These are phyloP conservation scores for Eurypyga helias DNA, from an alignment of 2,113 vertebrate genomes.

Conservation along the genomic window DNA sequence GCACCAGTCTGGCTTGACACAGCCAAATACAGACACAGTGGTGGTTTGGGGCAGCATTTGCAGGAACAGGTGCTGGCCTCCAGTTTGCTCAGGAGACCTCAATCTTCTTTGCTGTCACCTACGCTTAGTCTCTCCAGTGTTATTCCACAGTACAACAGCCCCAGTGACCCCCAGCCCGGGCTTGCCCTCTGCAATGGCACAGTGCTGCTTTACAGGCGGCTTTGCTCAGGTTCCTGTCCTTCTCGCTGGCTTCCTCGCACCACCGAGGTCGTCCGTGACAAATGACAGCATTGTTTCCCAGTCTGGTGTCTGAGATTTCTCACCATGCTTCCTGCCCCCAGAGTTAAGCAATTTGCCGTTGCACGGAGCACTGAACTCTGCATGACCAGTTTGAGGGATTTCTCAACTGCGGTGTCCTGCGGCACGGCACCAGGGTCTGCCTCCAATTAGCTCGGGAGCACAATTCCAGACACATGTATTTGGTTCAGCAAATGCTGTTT, in stretches of 20 bases:
- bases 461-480: conserved; percentile 3
- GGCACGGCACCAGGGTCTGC: background rate
- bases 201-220: fast-evolving
- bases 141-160: background rate
- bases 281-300: background rate
- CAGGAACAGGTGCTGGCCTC: background rate
- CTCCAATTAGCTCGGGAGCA: background rate
- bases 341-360: background rate
- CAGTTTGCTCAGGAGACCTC: background rate
- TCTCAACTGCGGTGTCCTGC: background rate
- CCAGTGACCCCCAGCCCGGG: fast-evolving
- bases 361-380: background rate
- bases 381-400: background rate
- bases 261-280: fast-evolving
- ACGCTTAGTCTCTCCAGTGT: background rate
- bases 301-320: background rate
- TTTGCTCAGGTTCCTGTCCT: fast-evolving
- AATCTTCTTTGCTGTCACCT: background rate
- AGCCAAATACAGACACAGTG: too few species aligned
- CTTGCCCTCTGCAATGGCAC: background rate
- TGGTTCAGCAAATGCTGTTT: background rate
- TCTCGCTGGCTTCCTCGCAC: background rate
- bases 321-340: background rate
- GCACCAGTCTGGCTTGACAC: background rate
- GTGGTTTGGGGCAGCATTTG: background rate